Conservation (phyloP, 1,140 invertebrate genomes). For the Halictus rubicundus region DNA sequence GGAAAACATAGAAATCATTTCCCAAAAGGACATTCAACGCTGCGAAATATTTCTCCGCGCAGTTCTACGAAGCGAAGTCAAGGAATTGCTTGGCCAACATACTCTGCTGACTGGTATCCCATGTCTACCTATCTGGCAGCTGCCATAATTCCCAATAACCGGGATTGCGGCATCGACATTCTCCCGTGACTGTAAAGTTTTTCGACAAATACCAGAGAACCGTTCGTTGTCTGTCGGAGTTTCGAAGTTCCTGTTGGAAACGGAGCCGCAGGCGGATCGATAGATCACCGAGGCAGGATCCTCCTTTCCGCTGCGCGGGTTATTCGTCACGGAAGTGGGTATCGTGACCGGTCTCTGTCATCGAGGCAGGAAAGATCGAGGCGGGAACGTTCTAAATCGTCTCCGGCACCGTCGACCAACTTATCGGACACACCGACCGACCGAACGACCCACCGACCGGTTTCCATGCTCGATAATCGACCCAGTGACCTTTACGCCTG, state of each 20-base stretch:
- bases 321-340: background rate
- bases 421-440: conserved; percentile 32
- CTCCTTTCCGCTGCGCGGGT: background rate
- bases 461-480: conserved; percentile 47
- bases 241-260: background rate
- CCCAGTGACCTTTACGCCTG: conserved; percentile 46
- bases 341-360: conserved; percentile 14
- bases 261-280: background rate
- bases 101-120: no score
- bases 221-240: background rate
- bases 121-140: no score
- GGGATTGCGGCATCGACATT: background rate
- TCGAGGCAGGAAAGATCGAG: conserved; percentile 1
- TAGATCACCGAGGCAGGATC: background rate
- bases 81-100: no score
- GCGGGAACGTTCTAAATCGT: conserved; percentile 12
- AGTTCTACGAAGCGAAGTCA: no score
- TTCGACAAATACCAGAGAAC: no score
- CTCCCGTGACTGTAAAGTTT: background rate
- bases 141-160: no score
- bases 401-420: conserved; percentile 5
- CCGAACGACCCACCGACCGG: conserved; percentile 28
- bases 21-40: no score
- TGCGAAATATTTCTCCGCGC: no score
- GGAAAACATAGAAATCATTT: no score